These are phyloP conservation scores for Gryllus bimaculatus DNA, from an alignment of 1,140 invertebrate species.

Conservation along the genomic window DNA sequence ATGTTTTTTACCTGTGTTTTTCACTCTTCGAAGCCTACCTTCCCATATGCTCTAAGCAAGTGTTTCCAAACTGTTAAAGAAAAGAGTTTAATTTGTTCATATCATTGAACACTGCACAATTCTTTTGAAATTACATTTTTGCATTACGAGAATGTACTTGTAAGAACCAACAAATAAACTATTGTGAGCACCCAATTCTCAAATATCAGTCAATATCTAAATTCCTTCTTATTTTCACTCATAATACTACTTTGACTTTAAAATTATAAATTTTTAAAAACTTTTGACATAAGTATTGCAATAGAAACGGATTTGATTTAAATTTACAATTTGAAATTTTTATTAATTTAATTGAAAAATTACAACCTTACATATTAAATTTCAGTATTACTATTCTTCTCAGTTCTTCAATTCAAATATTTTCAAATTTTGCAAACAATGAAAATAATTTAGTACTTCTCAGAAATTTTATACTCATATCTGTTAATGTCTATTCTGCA, in stretches of 20 bases:
- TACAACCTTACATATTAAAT: background rate
- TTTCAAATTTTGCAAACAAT: background rate
- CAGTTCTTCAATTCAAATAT: background rate
- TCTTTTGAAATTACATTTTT: background rate
- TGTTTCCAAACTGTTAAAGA: background rate
- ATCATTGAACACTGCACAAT: background rate
- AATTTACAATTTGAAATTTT: background rate
- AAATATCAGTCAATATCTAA: background rate
- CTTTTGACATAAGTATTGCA: background rate
- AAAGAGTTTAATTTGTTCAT: background rate
- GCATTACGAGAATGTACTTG: background rate
- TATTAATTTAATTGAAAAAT: background rate
- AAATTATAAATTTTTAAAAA: background rate
- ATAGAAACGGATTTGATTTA: background rate
- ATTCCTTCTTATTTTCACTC: background rate
- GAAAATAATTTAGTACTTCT: background rate
- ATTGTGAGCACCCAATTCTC: background rate
- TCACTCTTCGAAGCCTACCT: no score
- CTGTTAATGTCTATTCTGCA: no score
- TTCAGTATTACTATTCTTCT: background rate
- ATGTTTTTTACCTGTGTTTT: background rate
- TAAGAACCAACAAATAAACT: background rate
- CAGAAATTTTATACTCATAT: no score
- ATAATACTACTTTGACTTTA: background rate
- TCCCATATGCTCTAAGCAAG: no score